These are phyloP conservation scores for Myrmecophaga tridactyla DNA, from an alignment of 2,113 vertebrate species.

Conservation along the genomic window DNA sequence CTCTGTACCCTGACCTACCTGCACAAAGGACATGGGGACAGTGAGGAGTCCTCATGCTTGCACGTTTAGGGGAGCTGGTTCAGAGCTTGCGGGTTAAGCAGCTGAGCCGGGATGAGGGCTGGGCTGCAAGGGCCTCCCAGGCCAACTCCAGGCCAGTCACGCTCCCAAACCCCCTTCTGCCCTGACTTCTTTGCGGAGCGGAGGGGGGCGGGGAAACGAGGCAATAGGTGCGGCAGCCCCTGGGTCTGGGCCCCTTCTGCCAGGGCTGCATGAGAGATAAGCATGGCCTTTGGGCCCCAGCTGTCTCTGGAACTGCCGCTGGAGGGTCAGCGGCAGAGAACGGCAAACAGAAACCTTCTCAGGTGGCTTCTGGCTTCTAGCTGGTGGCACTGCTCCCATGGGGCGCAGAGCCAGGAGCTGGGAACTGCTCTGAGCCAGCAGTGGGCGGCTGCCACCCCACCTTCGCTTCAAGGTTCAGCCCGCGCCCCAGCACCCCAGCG, in stretches of 20 bases:
- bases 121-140: neutral
- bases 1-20: neutral
- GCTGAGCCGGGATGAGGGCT: neutral
- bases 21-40: neutral
- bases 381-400: neutral
- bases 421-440: neutral
- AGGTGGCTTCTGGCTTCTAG: neutral
- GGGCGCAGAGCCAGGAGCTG: neutral
- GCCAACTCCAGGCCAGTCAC: neutral
- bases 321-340: too few species aligned
- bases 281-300: neutral
- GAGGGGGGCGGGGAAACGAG: too few species aligned
- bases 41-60: neutral
- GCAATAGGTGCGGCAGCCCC: neutral
- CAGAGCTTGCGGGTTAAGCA: neutral
- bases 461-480: neutral
- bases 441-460: neutral
- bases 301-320: neutral
- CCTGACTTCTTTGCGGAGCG: neutral
- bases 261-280: neutral
- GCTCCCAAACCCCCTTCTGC: too few species aligned
- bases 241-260: neutral
- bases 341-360: neutral
- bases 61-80: neutral
- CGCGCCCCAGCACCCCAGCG: rapidly evolving